Percentiles rank a stretch among this genome's conserved stretches.
These are phyloP conservation scores for Trachelipus rathkii DNA, from an alignment of 1,140 invertebrate genomes.

Conservation along the genomic window DNA sequence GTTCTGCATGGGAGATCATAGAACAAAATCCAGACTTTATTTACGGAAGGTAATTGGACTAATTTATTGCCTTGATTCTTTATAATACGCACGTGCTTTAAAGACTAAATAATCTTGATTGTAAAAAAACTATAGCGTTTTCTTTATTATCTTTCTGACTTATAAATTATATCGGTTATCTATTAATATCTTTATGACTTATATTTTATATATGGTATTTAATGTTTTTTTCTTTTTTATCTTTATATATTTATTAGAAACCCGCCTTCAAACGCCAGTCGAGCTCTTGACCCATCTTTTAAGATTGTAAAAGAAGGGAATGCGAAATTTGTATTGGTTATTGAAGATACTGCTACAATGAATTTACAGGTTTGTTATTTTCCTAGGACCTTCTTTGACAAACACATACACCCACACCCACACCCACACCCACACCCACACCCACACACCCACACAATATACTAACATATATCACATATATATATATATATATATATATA, in stretches of 20 bases:
- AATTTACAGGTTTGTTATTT: slow-evolving; percentile 50
- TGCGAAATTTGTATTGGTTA: slow-evolving; percentile 55
- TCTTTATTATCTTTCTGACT: too few species aligned
- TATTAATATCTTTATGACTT: too few species aligned
- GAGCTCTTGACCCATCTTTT: slow-evolving; percentile 47
- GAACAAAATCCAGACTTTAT: slow-evolving; percentile 47
- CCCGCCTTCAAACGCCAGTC: slow-evolving; percentile 30
- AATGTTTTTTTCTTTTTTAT: too few species aligned
- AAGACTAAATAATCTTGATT: background rate
- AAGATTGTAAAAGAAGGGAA: slow-evolving; percentile 53
- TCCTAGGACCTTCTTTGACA: too few species aligned
- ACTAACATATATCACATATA: background rate
- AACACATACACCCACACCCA: too few species aligned
- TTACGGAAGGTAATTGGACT: slow-evolving; percentile 33
- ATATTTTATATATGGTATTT: too few species aligned
- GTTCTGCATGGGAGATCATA: slow-evolving; percentile 47
- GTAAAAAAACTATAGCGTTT: background rate
- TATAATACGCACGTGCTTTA: background rate
- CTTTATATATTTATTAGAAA: slow-evolving; percentile 24
- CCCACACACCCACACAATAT: too few species aligned
- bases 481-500: slow-evolving; percentile 9
- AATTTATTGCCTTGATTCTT: too few species aligned
- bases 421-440: too few species aligned
- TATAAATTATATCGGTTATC: too few species aligned
- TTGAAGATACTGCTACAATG: slow-evolving; percentile 58